Evolutionary conservation across 2,797 vertebrate species (phyloP), one percentile per base, ranked within the genome.

Genomic region (Tenualosa thibaudeaui): DNA sequence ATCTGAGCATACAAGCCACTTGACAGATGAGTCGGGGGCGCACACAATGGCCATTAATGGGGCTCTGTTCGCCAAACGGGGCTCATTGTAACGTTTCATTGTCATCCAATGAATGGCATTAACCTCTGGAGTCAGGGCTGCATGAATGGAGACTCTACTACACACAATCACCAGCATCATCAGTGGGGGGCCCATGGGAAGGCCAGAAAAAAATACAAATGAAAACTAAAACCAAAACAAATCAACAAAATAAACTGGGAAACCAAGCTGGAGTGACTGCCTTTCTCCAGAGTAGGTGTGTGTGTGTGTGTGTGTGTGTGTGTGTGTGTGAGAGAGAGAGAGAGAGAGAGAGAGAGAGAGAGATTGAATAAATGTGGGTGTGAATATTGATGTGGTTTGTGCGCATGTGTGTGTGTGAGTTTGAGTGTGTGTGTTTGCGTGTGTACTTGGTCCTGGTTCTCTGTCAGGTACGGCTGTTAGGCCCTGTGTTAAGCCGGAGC

Each of bases 201-300:
- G 87, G 15, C 19, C 83, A 83, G 53, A 89, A 87, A 89, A 86
- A 89, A 90, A 81, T 85, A 86, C 89, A 86, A 86, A 84, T 86
- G 84, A 87, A 62, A 43, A 56, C 54, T 56, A 56, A 56, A 81
- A 62, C 4, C 65, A 78, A 78, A 78, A 43, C 37, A 43, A 17
- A 75, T 2, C 37, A 15, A 17, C 37, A 19, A 75, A 40, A 71
- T 31, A 40, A 37, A 71, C 40, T 31, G 19, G 71, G 17, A 40
- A 78, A 46, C 19, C 71, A 46, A 22, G 71, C 37, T 78, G 71
- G 40, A 78, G 71, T 46, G 40, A 78, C 15, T 22, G 7, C 90
- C 92, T 91, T 93, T 95, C 95, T 94, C 91, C 89, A 40, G 17
- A 78, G 71, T 37, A 78, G 40, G 3, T 26, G 24, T 91, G 65